phyloP scores from a whole-genome alignment of 2,888 invertebrate genomes.

The Coenonympha glycerion region DNA sequence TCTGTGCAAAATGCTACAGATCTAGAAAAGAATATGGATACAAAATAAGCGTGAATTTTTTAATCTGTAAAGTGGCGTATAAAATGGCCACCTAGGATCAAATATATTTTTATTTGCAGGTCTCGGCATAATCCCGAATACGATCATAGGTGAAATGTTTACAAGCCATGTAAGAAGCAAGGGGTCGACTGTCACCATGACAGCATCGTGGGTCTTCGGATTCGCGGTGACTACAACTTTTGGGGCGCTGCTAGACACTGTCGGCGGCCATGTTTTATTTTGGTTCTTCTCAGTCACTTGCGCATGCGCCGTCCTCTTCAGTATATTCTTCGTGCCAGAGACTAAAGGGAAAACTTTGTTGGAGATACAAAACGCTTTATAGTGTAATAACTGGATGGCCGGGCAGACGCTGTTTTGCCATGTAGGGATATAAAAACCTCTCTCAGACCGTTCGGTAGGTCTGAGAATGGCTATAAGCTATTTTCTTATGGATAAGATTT shows the following conservation, averaged over 20 bases:
- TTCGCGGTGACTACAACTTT: slow-evolving; percentile 28
- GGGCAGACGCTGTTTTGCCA: too few relatives aligned
- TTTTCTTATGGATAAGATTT: too few relatives aligned
- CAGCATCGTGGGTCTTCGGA: slow-evolving; percentile 25
- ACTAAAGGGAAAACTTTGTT: slow-evolving; percentile 85
- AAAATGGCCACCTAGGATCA: too few relatives aligned
- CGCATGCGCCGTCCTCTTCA: slow-evolving; percentile 77
- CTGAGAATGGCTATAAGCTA: too few relatives aligned
- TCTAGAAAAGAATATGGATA: too few relatives aligned
- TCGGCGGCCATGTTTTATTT: slow-evolving; percentile 78
- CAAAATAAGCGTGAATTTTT: too few relatives aligned
- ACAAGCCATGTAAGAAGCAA: slow-evolving; percentile 30
- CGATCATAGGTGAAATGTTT: slow-evolving; percentile 32
- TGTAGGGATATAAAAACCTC: too few relatives aligned
- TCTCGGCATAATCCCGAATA: slow-evolving; percentile 30
- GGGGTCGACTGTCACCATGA: slow-evolving; percentile 28
- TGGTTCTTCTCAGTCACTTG: slow-evolving; percentile 74
- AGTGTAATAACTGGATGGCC: too few relatives aligned
- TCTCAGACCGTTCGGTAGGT: too few relatives aligned
- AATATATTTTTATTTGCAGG: slow-evolving; percentile 28
- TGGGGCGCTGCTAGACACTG: slow-evolving; percentile 32
- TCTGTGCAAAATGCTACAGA: too few relatives aligned
- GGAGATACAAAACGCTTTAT: slow-evolving; percentile 80
- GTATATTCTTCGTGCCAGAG: slow-evolving; percentile 81
- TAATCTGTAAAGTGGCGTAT: too few relatives aligned